Evolutionary conservation across 2,797 vertebrate genomes (phyloP).

Genomic region (Fistularia tabacaria): DNA sequence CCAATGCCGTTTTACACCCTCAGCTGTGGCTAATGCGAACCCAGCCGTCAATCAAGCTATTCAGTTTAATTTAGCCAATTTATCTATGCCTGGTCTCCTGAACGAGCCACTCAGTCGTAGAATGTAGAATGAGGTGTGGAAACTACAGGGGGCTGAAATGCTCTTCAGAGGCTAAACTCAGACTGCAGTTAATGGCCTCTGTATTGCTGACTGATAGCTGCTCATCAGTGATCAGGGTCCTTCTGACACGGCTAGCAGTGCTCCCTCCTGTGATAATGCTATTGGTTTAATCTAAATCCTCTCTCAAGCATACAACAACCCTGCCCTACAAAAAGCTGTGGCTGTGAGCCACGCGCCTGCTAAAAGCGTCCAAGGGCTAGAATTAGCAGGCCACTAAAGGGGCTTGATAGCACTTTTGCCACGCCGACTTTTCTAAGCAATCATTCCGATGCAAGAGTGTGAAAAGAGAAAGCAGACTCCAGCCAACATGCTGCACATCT

Average conservation of each 20-base stretch:
- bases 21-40: conserved; percentile 51
- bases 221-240: conserved; percentile 30
- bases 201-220: conserved; percentile 56
- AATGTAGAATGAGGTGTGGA: conserved; percentile 40
- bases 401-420: conserved; percentile 42
- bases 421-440: conserved; percentile 30
- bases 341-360: conserved; percentile 44
- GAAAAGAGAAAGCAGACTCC: conserved; percentile 19
- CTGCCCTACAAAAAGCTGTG: conserved; percentile 41
- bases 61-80: conserved; percentile 70
- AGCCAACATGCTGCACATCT: conserved; percentile 35
- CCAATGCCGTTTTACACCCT: conserved; percentile 43
- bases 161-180: conserved; percentile 34
- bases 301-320: conserved; percentile 37
- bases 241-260: conserved; percentile 3
- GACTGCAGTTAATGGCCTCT: conserved; percentile 44
- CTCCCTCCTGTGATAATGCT: conserved; percentile 54
- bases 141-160: conserved; percentile 25
- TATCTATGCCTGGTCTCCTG: conserved; percentile 50
- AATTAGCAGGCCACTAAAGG: conserved; percentile 61
- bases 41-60: conserved; percentile 67
- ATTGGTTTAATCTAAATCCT: conserved; percentile 71
- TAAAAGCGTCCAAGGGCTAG: conserved; percentile 47
- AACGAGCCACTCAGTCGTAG: conserved; percentile 49
- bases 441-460: conserved; percentile 24